A percentile compares a stretch with the other conserved stretches of the same genome.
phyloP scores from a whole-genome alignment of 2,888 invertebrate species.

The Amblyteles armatorius region DNA sequence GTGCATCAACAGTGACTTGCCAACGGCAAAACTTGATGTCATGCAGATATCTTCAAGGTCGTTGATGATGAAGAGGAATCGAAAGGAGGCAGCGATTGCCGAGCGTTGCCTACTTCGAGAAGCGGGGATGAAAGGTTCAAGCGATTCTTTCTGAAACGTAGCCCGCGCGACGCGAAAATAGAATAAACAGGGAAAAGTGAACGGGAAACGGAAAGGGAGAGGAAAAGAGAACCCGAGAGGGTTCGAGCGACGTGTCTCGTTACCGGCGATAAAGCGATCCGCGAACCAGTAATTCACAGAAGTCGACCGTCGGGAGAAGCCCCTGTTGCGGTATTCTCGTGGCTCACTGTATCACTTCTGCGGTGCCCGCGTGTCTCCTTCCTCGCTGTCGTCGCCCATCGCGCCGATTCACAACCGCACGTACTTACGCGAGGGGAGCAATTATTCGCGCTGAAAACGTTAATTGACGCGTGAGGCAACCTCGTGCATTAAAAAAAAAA shows the following conservation, averaged over 20 bases:
- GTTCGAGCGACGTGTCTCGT: constrained; percentile 62
- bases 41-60: too few species aligned
- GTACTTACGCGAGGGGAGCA: constrained; percentile 69
- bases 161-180: background rate
- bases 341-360: constrained; percentile 67
- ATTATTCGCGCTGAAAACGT: constrained; percentile 77
- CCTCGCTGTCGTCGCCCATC: background rate
- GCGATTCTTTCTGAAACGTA: background rate
- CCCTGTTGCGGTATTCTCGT: constrained; percentile 37
- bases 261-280: constrained; percentile 77
- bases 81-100: background rate
- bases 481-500: constrained; percentile 21
- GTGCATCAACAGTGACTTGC: too few species aligned
- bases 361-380: constrained; percentile 62
- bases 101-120: background rate
- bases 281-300: constrained; percentile 74
- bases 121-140: background rate
- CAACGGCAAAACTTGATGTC: too few species aligned
- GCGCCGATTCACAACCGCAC: constrained; percentile 77
- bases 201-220: background rate
- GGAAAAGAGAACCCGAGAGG: constrained; percentile 25
- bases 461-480: constrained; percentile 76
- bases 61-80: background rate
- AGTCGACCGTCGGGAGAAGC: constrained; percentile 49
- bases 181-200: background rate